Base-by-base conservation (phyloP, 53 echinoderm and acorn worm species). In the Patiria pectinifera region DNA sequence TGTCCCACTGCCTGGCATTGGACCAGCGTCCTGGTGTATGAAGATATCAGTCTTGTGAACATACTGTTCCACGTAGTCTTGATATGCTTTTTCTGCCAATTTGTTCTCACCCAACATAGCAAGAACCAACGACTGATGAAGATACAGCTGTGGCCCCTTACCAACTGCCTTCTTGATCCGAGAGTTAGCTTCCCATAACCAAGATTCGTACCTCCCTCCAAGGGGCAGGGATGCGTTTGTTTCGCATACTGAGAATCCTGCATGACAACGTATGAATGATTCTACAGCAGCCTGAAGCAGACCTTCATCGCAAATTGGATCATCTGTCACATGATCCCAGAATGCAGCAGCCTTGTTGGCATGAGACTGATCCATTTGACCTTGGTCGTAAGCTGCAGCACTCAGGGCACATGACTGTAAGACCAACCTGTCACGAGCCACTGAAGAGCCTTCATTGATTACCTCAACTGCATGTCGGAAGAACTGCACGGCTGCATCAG, bases 201-300 rank as follows among this genome's bases (percentile, higher is more conserved):
- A 85, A 16, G 62, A 18, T 66, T 85, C 15, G 35, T 79, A 26
- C 79, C 6, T 79, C 21, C 6, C n/a, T 0, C 15, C 74, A 66
- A 35, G 25, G 13, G 16, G 62, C 23, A 44, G 12, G 85, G 62
- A 22, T 23, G 63, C 45, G 6, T 85, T 18, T 9, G 61, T 6
- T 62, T 35, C 14, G 44, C 16, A 14, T 0, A 69, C 63, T 15
- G 3, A 8, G 59, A 85, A 85, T 4, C 85, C 85, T 63, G 69
- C 62, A 69, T 85, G 85, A 85, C 85, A 85, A 69, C 59, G 85
- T 14, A 85, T n/a, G 18, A 63, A 18, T 7, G 85, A 85, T 16
- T 62, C 85, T 45, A 85, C 14, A 4, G 85, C 21, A 12, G 63
- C 85, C 45, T 62, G 85, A 45, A 63, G 5, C 2, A 85, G 44